These are phyloP conservation scores for Argya squamiceps DNA, from an alignment of 2,797 vertebrate species.

Conservation along the genomic window DNA sequence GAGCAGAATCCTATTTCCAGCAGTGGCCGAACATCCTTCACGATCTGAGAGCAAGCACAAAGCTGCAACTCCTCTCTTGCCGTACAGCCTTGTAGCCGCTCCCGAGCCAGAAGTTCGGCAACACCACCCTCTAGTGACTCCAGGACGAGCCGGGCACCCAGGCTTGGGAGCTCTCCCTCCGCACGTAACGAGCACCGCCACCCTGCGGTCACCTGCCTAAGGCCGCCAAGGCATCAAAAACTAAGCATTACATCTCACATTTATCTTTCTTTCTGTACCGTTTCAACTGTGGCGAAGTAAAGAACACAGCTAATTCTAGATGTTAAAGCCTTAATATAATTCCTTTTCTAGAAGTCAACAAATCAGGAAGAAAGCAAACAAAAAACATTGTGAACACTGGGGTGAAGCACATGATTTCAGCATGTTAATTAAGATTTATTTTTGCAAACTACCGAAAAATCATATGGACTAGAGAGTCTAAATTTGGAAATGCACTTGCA, in stretches of 20 bases:
- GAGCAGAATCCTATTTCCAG: not conserved
- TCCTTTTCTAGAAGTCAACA: not conserved
- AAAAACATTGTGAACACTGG: not conserved
- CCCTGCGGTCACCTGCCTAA: not conserved
- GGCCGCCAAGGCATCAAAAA: not conserved
- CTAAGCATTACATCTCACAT: no score
- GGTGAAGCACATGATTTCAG: not conserved
- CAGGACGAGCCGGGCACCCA: not conserved
- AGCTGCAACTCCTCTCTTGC: not conserved
- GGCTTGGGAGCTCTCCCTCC: fast-evolving
- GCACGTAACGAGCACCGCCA: not conserved
- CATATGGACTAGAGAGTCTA: not conserved
- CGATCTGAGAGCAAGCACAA: not conserved
- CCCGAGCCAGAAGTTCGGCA: not conserved
- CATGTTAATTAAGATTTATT: not conserved
- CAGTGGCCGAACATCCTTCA: not conserved
- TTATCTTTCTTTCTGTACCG: not conserved
- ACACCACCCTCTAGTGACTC: not conserved
- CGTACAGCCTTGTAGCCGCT: not conserved
- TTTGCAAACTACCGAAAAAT: not conserved
- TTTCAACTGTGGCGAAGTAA: not conserved
- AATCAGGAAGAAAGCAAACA: not conserved
- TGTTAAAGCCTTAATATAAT: not conserved
- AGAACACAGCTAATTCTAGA: not conserved
- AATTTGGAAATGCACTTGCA: not conserved